Base-by-base conservation (phyloP, 1,140 invertebrate species). In the Chrysomallon squamiferum region DNA sequence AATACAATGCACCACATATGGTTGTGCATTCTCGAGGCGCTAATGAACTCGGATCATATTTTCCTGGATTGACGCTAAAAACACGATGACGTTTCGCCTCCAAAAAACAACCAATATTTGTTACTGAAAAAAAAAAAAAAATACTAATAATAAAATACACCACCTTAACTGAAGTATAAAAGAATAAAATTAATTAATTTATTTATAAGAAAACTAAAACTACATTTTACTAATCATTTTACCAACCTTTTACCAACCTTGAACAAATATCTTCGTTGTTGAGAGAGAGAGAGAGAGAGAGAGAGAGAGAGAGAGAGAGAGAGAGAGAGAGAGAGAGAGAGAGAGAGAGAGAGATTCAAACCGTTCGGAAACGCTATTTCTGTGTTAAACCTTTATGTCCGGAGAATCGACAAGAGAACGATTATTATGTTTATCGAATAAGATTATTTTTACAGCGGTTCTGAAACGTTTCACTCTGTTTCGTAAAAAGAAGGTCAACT, bases 251-350 rank as follows among this genome's bases (percentile, higher is more conserved):
- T n/a, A n/a, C n/a, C n/a, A n/a, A n/a, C n/a, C n/a, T n/a, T n/a
- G n/a, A n/a, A n/a, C n/a, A n/a, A n/a, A n/a, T n/a, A n/a, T n/a
- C n/a, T n/a, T n/a, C n/a, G n/a, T n/a, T n/a, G n/a, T n/a, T n/a
- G 56, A 32, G 20, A 32, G 56, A 32, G 56, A 29, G 11, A 58
- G 56, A 58, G 56, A 58, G 56, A 58, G 56, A 32, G 56, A 58
- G 22, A 32, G 20, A 58, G 22, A 58, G 56, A 58, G 56, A 32
- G 11, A 58, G 20, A 58, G 56, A 58, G 29, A 58, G 56, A 15
- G 56, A 29, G 18, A 32, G 22, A 18, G 22, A 30, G 11, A 30
- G 18, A 58, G 11, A 25, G 15, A 52, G 9, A 52, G 11, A 25
- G 11, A 22, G 15, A n/a, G 50, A 11, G 50, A n/a, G 11, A n/a